A percentile compares a stretch with the other conserved stretches of the same genome.
Evolutionary conservation across 2,113 vertebrate genomes (phyloP).

Genomic region (Strigops habroptila): DNA sequence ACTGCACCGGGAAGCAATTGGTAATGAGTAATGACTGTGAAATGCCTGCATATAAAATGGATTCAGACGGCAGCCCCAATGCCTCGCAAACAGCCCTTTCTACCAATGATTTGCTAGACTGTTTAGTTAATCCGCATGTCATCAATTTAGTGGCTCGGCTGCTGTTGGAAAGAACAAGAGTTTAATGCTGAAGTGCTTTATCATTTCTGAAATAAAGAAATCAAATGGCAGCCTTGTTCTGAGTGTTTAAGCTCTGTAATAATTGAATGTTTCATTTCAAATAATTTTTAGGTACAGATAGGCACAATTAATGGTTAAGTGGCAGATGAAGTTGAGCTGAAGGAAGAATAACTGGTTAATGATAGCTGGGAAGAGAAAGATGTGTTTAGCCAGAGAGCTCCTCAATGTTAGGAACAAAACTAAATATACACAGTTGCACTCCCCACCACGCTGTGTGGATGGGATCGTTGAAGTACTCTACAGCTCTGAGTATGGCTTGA

Average conservation of each 20-base stretch:
- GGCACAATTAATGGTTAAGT: not conserved
- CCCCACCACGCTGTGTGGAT: not conserved
- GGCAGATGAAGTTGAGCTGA: not conserved
- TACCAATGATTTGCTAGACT: conserved; percentile 89
- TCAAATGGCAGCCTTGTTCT: not conserved
- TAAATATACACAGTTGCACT: not conserved
- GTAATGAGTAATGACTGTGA: not conserved
- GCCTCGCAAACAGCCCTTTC: conserved; percentile 64
- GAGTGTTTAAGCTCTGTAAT: not conserved
- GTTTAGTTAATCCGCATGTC: conserved; percentile 86
- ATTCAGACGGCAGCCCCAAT: not conserved
- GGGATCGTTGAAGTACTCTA: not conserved
- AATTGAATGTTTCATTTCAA: not conserved
- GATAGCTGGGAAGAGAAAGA: not conserved
- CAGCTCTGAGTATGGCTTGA: not conserved
- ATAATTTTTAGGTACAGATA: not conserved
- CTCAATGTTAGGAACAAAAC: not conserved
- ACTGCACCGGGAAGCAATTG: not conserved
- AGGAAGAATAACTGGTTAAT: not conserved
- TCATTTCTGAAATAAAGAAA: conserved; percentile 29
- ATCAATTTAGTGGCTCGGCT: conserved; percentile 80
- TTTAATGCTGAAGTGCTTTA: conserved; percentile 12
- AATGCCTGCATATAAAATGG: not conserved
- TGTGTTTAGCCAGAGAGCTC: not conserved
- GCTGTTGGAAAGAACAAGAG: conserved; percentile 74